Base-by-base conservation (phyloP, 1,140 invertebrate genomes). In the Berghia stephanieae region DNA sequence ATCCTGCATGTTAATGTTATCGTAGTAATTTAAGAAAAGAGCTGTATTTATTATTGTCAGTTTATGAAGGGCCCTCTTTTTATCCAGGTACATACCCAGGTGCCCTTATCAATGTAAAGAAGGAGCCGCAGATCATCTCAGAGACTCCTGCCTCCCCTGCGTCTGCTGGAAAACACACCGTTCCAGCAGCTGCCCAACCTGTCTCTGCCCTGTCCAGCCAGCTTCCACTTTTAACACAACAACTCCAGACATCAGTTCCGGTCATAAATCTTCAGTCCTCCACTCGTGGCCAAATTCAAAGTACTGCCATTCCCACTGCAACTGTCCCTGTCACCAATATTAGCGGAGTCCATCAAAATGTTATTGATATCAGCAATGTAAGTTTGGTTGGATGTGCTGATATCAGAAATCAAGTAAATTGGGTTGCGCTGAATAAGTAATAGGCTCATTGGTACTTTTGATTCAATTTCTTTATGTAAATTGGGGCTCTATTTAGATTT, bases 51-150 rank as follows among this genome's bases (percentile, higher is more conserved):
- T 16, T 27, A 0, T 63, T 16, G 34, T 1, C n/a, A 27, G 34
- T n/a, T 1, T 63, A 31, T 63, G 16, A 13, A n/a, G 27, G 16
- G 27, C 18, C 4, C n/a, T 31, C 75, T 38, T 44, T 71, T 34
- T 31, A 76, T 83, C 31, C 75, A 87, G 86, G 85, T 13, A 86
- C 83, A 1, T 87, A 86, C 60, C 83, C 83, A 44, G 83, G 85
- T n/a, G 85, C 85, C n/a, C 52, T 82, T 21, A 82, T 84, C 31
- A 84, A 57, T 75, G 82, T 85, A 46, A 86, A 87, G 68, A 83
- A 85, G n/a, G 84, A 85, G 43, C 80, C 80, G 34, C 31, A 34
- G 34, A 34, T 38, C 27, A 79, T 27, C 10, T 27, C 78, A 78
- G 49, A 27, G 70, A 67, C 66, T 74, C 18, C 68, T 63, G 44